These are phyloP conservation scores for Euwallacea fornicatus DNA, from an alignment of 1,140 invertebrate species.

Conservation along the genomic window DNA sequence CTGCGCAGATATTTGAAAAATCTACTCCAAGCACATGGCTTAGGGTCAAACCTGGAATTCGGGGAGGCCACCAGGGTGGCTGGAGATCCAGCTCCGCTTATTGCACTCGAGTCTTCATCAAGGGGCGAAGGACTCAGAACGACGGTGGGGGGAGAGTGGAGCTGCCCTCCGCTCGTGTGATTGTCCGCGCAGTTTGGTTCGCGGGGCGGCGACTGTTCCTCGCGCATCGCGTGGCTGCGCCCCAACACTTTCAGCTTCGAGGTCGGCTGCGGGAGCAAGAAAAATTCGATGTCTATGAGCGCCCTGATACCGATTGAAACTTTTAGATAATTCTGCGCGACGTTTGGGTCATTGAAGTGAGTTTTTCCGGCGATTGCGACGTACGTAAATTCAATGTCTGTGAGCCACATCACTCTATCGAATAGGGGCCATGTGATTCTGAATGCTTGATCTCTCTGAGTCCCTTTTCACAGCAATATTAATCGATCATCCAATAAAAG, in stretches of 20 bases:
- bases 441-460: too few species aligned
- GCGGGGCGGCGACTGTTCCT: constrained; percentile 81
- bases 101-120: constrained; percentile 18
- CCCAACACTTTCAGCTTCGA: constrained; percentile 82
- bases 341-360: too few species aligned
- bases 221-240: constrained; percentile 85
- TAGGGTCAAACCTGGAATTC: constrained; percentile 24
- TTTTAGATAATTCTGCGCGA: too few species aligned
- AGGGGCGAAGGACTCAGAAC: constrained; percentile 47
- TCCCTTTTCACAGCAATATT: too few species aligned
- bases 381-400: too few species aligned
- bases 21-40: not conserved
- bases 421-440: too few species aligned
- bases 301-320: too few species aligned
- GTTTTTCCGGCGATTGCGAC: too few species aligned
- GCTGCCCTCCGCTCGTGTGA: constrained; percentile 33
- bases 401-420: too few species aligned
- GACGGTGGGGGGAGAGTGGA: constrained; percentile 50
- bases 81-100: constrained; percentile 33
- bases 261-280: constrained; percentile 56
- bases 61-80: constrained; percentile 44
- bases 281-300: too few species aligned
- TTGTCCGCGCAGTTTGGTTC: constrained; percentile 62
- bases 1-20: constrained; percentile 10
- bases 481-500: too few species aligned